Evolutionary conservation across 2,113 vertebrate genomes (phyloP), one percentile per base, ranked within the genome.

Genomic region (Dipodomys stephensi): DNA sequence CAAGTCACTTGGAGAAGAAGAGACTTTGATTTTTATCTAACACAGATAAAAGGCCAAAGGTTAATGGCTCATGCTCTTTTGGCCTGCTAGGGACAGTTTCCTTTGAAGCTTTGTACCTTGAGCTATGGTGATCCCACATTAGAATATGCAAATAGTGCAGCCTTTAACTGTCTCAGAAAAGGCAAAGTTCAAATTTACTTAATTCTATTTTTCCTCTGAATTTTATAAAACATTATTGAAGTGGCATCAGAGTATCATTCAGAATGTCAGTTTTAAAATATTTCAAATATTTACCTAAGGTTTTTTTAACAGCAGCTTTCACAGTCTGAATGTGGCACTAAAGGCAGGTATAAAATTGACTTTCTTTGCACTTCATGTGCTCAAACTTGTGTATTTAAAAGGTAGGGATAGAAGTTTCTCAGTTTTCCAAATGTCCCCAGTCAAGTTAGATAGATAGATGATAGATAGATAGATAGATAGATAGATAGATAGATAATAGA

Each of bases 241-340:
- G 93, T 96, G 92, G 97, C 94, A 96, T 97, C 97, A 97, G 97
- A 97, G 95, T 97, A 96, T 94, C 94, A 97, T 93, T 96, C 93
- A 96, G 97, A 97, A 97, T 97, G 97, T 97, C 96, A 97, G 94
- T 96, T 97, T 97, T 97, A 97, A 94, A 97, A 97, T 97, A 96
- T 97, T 96, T 97, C 97, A 97, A 97, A 97, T 97, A 97, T 97
- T 97, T 97, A 97, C 97, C 86, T 90, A 97, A 96, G 93, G 95
- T 95, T 95, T 96, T 97, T 97, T 95, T 83, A 92, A 91, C 10
- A 15, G 77, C 90, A 16, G 96, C 92, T 96, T 94, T 94, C 83
- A 77, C 46, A 84, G 92, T 84, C 92, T 93, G 90, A 90, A 92
- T 94, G 96, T 95, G 83, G 93, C 93, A 95, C 94, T 94, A 65